Evolutionary conservation across 1,140 invertebrate species (phyloP).

Genomic region (Penaeus chinensis): DNA sequence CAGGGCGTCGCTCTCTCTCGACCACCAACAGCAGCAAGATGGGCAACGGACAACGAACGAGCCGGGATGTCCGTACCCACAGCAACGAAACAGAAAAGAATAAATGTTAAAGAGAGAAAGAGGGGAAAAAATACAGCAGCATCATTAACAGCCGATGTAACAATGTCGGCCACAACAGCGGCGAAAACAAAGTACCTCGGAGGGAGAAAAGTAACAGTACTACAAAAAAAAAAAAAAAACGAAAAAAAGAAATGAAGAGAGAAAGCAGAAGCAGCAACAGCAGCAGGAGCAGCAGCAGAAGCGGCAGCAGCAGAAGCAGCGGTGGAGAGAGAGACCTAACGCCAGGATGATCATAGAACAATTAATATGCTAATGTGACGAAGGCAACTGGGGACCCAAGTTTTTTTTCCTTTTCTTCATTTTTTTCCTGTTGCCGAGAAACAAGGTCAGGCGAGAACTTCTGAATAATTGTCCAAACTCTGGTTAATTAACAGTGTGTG

Average conservation of each 20-base stretch:
- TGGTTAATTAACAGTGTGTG: constrained; percentile 56
- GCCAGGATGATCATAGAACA: constrained; percentile 57
- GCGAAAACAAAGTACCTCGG: background rate
- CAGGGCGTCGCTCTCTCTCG: no score
- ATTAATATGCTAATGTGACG: constrained; percentile 61
- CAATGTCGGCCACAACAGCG: no score
- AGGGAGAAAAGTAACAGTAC: background rate
- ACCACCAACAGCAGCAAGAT: no score
- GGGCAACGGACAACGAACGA: no score
- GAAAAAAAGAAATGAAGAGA: background rate
- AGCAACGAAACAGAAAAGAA: no score
- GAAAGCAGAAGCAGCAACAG: background rate
- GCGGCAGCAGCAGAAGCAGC: no score
- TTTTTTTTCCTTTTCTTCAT: constrained; percentile 37
- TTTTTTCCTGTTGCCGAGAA: constrained; percentile 50
- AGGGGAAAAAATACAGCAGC: no score
- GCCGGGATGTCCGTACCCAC: no score
- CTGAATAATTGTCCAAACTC: constrained; percentile 60
- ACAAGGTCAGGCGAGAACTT: constrained; percentile 59
- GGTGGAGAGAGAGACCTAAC: background rate
- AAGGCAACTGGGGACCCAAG: constrained; percentile 51
- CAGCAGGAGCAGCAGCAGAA: no score
- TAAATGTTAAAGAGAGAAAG: no score
- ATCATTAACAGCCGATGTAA: no score
- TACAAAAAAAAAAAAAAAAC: background rate